These are phyloP conservation scores for Boloria euphrosyne DNA, from an alignment of 2,888 invertebrate genomes.

Conservation along the genomic window DNA sequence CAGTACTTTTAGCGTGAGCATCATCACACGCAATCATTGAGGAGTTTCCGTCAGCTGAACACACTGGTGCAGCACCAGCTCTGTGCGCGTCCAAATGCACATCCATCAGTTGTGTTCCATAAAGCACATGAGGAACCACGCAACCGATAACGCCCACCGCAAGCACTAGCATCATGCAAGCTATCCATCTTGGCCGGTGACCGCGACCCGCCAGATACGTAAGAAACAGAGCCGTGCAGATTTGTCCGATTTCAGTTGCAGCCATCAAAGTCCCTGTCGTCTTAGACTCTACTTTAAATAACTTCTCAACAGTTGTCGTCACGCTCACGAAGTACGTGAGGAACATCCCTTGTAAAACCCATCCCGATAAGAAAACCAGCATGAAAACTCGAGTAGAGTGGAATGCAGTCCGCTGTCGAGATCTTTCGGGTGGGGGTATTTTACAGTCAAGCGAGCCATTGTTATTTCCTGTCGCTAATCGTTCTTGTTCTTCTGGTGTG, in stretches of 20 bases:
- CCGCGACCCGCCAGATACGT: conserved; percentile 96
- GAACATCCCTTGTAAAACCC: conserved; percentile 95
- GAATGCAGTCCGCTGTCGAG: conserved; percentile 85
- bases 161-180: conserved; percentile 94
- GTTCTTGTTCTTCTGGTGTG: conserved; percentile 77
- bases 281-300: conserved; percentile 95
- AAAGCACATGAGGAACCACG: conserved; percentile 93
- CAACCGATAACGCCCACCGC: conserved; percentile 93
- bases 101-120: conserved; percentile 87
- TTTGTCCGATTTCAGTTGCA: conserved; percentile 96
- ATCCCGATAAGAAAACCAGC: conserved; percentile 92
- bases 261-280: conserved; percentile 94
- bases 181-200: conserved; percentile 96
- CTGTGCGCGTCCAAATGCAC: conserved; percentile 64
- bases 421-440: conserved; percentile 83
- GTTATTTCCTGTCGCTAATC: conserved; percentile 79
- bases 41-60: conserved; percentile 53
- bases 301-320: conserved; percentile 95
- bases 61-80: conserved; percentile 66
- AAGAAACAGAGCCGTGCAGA: conserved; percentile 92
- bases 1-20: conserved; percentile 84
- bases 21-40: conserved; percentile 78
- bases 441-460: conserved; percentile 91
- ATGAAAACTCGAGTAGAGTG: conserved; percentile 95
- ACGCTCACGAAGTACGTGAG: conserved; percentile 97